Evolutionary conservation across 2,888 invertebrate species (phyloP).

Genomic region (Apeira syringaria): DNA sequence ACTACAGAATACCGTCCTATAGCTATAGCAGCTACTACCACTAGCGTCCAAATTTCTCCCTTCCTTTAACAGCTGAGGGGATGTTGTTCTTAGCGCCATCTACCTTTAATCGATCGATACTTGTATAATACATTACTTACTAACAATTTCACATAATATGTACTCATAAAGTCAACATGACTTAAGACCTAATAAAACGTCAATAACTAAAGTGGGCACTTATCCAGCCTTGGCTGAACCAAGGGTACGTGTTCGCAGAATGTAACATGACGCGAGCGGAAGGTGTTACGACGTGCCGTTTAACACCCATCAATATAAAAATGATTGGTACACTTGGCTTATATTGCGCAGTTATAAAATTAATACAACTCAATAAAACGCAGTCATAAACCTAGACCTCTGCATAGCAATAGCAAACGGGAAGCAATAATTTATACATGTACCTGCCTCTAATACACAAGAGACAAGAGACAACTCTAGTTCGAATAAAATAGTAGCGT

Average conservation of each 20-base stretch:
- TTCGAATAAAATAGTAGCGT: conserved; percentile 2
- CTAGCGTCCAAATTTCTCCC: too few relatives aligned
- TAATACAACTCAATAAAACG: conserved; percentile 2
- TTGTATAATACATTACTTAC: too few relatives aligned
- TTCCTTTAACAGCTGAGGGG: too few relatives aligned
- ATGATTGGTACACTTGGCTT: conserved; percentile 7
- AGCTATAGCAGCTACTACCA: too few relatives aligned
- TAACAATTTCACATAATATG: too few relatives aligned
- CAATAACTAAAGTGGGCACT: conserved; percentile 22
- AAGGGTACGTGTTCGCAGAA: conserved; percentile 23
- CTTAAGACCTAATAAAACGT: conserved; percentile 24
- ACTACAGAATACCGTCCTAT: too few relatives aligned
- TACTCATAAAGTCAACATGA: too few relatives aligned
- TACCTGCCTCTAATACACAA: not conserved
- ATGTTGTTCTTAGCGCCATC: too few relatives aligned
- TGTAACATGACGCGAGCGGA: conserved; percentile 17
- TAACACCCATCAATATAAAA: conserved; percentile 13
- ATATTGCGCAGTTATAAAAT: not conserved
- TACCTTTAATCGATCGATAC: too few relatives aligned
- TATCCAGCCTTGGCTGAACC: conserved; percentile 16
- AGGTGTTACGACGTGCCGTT: conserved; percentile 10
- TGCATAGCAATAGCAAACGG: conserved; percentile 2
- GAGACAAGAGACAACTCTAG: not conserved
- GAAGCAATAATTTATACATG: not conserved
- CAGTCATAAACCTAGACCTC: conserved; percentile 1